Evolutionary conservation across 2,888 invertebrate genomes (phyloP), one percentile per base, ranked within the genome.

Genomic region (Thymelicus acteon): DNA sequence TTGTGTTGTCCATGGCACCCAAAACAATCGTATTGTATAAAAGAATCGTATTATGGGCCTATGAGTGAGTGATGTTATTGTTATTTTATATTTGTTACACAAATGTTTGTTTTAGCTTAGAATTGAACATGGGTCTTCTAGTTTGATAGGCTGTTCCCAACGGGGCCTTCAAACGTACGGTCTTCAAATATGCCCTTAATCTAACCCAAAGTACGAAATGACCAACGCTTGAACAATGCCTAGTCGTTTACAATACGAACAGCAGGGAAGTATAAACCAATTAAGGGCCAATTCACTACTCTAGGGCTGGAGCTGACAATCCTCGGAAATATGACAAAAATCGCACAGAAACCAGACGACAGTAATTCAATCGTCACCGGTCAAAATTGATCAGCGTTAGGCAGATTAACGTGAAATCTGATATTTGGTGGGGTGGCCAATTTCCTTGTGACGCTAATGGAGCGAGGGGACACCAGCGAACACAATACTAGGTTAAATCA

Each of bases 361-460:
- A 84, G 82, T 91, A 92, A 93, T 91, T 91, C 90, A 86, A 93
- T 93, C 90, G 89, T 89, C 87, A 85, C 88, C 85, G 83, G 88
- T 90, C 92, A 83, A 88, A 86, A 85, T 78, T 85, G 86, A 93
- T 93, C 89, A 90, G 85, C 85, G 90, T 90, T 90, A 89, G 88
- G 82, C 84, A 89, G 90, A 92, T 92, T 88, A 89, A 88, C 90
- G 86, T 86, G 93, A 92, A 90, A 93, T 91, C 87, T 90, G 93
- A 93, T 93, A 92, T 92, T 90, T 89, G 87, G 86, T 80, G 82
- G 89, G 91, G 91, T 80, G 83, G 85, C 80, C 90, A 91, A 90
- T 92, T 88, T 90, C 86, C 88, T 89, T 85, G 78, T 81, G 73
- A 76, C 75, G 75, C 85, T 92, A 92, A 93, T 92, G 91, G 91